Evolutionary conservation across 2,113 vertebrate genomes (phyloP).

Genomic region (Carettochelys insculpta): DNA sequence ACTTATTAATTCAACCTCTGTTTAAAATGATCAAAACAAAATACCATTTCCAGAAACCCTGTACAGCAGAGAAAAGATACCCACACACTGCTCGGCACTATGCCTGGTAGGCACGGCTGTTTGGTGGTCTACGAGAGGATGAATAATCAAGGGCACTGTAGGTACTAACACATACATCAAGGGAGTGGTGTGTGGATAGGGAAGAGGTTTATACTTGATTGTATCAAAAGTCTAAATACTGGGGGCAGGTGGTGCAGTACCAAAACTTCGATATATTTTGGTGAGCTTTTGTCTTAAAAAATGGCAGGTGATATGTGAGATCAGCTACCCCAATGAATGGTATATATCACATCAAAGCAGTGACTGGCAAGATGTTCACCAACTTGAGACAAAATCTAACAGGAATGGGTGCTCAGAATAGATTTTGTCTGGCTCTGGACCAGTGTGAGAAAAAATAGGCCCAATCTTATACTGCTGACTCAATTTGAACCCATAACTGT

Average conservation of each 20-base stretch:
- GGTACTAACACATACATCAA: background rate
- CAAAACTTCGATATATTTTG: background rate
- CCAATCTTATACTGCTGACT: background rate
- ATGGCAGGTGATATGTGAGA: background rate
- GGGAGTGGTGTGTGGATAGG: background rate
- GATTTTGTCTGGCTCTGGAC: background rate
- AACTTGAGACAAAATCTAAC: background rate
- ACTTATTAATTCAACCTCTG: background rate
- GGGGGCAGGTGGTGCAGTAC: background rate
- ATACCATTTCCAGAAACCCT: too few relatives aligned
- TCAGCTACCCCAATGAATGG: background rate
- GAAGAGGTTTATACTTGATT: background rate
- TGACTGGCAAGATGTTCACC: background rate
- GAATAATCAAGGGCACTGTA: background rate
- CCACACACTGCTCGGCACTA: background rate
- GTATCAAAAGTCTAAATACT: background rate
- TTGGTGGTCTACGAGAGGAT: background rate
- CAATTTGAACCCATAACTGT: accelerated
- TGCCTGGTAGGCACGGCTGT: background rate
- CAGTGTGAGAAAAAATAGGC: background rate
- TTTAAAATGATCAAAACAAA: background rate
- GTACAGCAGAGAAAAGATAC: too few relatives aligned
- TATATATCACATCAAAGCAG: background rate
- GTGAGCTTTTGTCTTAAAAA: background rate
- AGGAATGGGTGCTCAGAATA: background rate